phyloP scores from a whole-genome alignment of 2,888 invertebrate genomes.

The Halocaridina rubra region DNA sequence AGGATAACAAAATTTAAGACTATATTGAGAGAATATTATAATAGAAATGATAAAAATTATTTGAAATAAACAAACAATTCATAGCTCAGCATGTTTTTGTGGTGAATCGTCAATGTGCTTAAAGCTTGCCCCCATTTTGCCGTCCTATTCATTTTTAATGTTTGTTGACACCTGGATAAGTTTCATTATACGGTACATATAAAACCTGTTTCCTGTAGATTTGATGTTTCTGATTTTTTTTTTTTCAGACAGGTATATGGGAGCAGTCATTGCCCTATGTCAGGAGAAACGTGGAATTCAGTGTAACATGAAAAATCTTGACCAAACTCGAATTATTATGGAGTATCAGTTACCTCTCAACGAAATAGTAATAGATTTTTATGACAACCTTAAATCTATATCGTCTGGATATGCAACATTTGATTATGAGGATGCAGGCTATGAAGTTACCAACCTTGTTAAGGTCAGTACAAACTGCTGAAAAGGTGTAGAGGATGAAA shows the following conservation, averaged over 20 bases:
- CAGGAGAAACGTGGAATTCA: conserved; percentile 81
- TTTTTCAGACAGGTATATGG: conserved; percentile 46
- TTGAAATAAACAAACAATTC: no score
- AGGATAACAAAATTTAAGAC: no score
- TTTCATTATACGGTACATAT: no score
- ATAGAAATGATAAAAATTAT: no score
- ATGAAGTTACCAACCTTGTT: conserved; percentile 79
- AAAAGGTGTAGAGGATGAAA: no score
- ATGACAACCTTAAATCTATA: conserved; percentile 87
- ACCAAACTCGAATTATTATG: conserved; percentile 83
- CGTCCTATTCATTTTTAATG: no score
- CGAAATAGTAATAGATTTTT: conserved; percentile 95
- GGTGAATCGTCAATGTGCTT: no score
- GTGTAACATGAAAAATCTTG: conserved; percentile 80
- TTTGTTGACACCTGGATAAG: no score
- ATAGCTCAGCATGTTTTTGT: no score
- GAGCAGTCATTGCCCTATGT: conserved; percentile 71
- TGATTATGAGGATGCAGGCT: conserved; percentile 91
- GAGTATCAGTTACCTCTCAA: conserved; percentile 88
- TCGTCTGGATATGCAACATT: conserved; percentile 96
- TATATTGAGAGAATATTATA: no score
- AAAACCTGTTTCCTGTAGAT: no score
- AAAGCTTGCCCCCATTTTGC: no score
- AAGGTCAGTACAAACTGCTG: conserved; percentile 73
- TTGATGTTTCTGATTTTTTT: not conserved